Evolutionary conservation across 2,797 vertebrate species (phyloP).

Genomic region (Arrhamphus sclerolepis): DNA sequence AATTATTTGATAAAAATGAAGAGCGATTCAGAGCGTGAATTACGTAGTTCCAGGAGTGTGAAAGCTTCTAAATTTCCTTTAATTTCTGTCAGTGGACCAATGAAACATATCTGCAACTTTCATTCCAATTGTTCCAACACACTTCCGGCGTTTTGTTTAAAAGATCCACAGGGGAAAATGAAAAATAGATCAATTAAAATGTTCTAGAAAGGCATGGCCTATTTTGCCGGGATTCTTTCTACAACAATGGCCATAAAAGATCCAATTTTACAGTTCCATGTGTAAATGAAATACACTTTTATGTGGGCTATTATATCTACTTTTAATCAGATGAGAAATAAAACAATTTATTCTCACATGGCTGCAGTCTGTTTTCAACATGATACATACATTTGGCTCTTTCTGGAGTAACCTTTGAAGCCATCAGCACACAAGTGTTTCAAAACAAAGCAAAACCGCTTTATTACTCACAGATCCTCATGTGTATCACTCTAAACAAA

Average conservation of each 20-base stretch:
- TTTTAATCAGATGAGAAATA: slow-evolving; percentile 35
- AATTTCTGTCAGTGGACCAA: slow-evolving; percentile 47
- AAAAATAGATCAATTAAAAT: slow-evolving; percentile 77
- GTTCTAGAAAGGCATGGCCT: slow-evolving; percentile 62
- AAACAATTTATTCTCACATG: slow-evolving; percentile 50
- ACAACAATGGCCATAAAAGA: slow-evolving; percentile 44
- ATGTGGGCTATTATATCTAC: slow-evolving; percentile 37
- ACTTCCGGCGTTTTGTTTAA: slow-evolving; percentile 48
- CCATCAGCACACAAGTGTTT: slow-evolving; percentile 31
- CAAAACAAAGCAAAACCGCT: slow-evolving; percentile 48
- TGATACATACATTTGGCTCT: slow-evolving; percentile 47
- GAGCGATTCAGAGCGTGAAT: slow-evolving; percentile 95
- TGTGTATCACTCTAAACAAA: slow-evolving; percentile 41
- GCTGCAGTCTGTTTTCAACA: slow-evolving; percentile 18
- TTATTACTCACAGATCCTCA: slow-evolving; percentile 43
- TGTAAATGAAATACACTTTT: slow-evolving; percentile 30
- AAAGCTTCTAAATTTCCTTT: slow-evolving; percentile 26
- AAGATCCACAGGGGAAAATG: slow-evolving; percentile 52
- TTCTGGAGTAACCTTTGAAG: slow-evolving; percentile 51
- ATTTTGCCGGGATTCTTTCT: slow-evolving; percentile 38
- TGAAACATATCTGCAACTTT: slow-evolving; percentile 47
- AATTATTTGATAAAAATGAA: slow-evolving; percentile 98
- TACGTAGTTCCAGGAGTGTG: slow-evolving; percentile 74
- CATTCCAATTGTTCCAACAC: slow-evolving; percentile 35
- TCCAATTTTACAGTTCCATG: slow-evolving; percentile 44